Base-by-base conservation (phyloP, 2,797 vertebrate species). In the Sternarchorhynchus goeldii region DNA sequence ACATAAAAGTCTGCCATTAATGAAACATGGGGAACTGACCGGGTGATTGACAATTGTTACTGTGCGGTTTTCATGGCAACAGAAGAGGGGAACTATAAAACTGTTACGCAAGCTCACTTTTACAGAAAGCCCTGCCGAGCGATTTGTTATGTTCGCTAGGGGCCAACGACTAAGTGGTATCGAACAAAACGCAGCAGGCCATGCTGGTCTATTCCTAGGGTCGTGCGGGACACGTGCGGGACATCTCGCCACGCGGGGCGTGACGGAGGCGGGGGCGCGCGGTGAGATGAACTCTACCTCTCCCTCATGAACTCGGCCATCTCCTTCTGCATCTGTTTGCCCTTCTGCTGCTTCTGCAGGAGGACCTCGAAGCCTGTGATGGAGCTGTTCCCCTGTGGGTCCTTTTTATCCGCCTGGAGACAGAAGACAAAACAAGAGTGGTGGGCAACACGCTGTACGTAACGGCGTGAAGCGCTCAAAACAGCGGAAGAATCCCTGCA, bases 301-400 rank as follows among this genome's bases (percentile, higher is more conserved):
- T 99, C 97, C 85, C 96, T 91, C 83, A 98, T 87, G 83, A 99
- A 99, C 85, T 98, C 97, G 0, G 97, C 96, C 97, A 99, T 99
- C 88, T 99, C 97, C 83, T 97, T 99, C 90, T 98, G 97, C 95
- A 98, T 99, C 88, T 99, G 97, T 82, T 98, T 98, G 81, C 97
- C 97, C 90, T 98, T 99, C 80, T 98, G 92, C 81, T 99, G 97
- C 82, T 99, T 99, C 80, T 98, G 97, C 53, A 99, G 93, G 83
- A 99, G 88, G 66, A 99, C 95, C 87, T 99, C 97, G 78, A 99
- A 99, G 31, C 97, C 97, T 0, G 96, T 93, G 85, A 97, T 88
- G 0, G 89, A 93, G 73, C 92, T 91, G n/a, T 96, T 97, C 71
- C 96, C 94, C 88, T 98, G 97, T 0, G 93, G 89, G 84, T 99